These are phyloP conservation scores for Aphis craccivora DNA, from an alignment of 1,140 invertebrate species.

Conservation along the genomic window DNA sequence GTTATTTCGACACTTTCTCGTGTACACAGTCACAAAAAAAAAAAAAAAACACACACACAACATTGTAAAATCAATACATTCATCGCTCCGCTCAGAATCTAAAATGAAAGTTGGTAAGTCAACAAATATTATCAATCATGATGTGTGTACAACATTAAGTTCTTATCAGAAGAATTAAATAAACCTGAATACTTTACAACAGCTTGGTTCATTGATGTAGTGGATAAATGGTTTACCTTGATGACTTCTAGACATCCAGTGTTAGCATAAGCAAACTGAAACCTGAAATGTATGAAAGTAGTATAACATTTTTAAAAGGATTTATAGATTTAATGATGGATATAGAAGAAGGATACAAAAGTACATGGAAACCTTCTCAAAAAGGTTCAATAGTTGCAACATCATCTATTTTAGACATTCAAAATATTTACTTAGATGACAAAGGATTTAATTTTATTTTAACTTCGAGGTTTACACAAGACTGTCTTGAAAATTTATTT, in stretches of 20 bases:
- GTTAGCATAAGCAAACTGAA: neutral
- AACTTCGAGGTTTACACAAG: neutral
- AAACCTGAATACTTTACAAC: neutral
- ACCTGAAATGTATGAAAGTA: neutral
- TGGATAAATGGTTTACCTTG: slow-evolving; percentile 4
- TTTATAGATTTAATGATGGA: neutral
- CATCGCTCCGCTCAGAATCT: no score
- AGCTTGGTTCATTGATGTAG: neutral
- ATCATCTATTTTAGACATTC: neutral
- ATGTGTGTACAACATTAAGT: neutral
- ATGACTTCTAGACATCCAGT: slow-evolving; percentile 32
- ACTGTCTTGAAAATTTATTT: slow-evolving; percentile 34
- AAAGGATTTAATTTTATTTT: neutral
- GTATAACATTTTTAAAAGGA: neutral
- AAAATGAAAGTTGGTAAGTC: neutral
- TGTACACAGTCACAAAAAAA: no score
- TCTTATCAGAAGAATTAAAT: slow-evolving; percentile 22
- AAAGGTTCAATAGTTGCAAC: neutral
- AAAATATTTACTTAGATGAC: neutral
- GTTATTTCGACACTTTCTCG: no score
- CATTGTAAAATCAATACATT: no score
- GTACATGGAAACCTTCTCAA: neutral
- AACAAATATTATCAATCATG: slow-evolving; percentile 28
- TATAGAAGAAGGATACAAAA: neutral
- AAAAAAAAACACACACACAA: no score